Conservation (phyloP, 2,797 vertebrate genomes). For the Tragopan temminckii region DNA sequence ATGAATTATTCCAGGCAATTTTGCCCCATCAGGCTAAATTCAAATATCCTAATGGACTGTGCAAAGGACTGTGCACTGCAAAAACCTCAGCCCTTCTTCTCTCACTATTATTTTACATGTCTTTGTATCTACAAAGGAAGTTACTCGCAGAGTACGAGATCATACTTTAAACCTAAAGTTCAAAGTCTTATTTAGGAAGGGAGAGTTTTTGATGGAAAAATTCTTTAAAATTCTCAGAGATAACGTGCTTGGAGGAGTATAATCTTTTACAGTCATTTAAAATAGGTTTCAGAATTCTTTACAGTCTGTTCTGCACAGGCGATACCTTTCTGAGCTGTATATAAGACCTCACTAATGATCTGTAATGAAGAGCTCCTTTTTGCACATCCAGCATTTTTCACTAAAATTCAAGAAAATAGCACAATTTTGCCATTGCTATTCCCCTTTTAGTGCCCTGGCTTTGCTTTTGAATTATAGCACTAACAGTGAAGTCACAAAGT, state of each 20-base stretch:
- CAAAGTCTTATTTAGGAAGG: conserved; percentile 69
- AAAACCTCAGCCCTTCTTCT: background rate
- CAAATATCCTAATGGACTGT: conserved; percentile 65
- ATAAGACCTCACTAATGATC: conserved; percentile 77
- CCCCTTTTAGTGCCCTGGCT: conserved; percentile 61
- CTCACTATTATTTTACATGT: conserved; percentile 35
- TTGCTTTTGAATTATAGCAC: conserved; percentile 66
- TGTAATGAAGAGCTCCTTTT: conserved; percentile 78
- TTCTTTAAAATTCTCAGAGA: conserved; percentile 61
- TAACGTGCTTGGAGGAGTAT: conserved; percentile 65
- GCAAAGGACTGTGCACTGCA: conserved; percentile 19
- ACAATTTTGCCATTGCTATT: conserved; percentile 65
- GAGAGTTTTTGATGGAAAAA: conserved; percentile 68
- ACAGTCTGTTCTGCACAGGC: conserved; percentile 60
- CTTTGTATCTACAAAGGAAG: conserved; percentile 57
- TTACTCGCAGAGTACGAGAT: conserved; percentile 54
- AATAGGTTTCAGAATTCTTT: conserved; percentile 64
- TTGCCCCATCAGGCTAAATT: conserved; percentile 65
- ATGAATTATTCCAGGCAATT: conserved; percentile 77
- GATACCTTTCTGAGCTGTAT: conserved; percentile 72
- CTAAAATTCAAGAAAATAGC: conserved; percentile 75
- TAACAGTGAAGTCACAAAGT: conserved; percentile 9
- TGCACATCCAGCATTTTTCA: conserved; percentile 77
- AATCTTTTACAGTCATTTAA: conserved; percentile 72
- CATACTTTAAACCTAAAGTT: conserved; percentile 65